phyloP scores from a whole-genome alignment of 1,140 invertebrate genomes.

The Copidosoma floridanum region DNA sequence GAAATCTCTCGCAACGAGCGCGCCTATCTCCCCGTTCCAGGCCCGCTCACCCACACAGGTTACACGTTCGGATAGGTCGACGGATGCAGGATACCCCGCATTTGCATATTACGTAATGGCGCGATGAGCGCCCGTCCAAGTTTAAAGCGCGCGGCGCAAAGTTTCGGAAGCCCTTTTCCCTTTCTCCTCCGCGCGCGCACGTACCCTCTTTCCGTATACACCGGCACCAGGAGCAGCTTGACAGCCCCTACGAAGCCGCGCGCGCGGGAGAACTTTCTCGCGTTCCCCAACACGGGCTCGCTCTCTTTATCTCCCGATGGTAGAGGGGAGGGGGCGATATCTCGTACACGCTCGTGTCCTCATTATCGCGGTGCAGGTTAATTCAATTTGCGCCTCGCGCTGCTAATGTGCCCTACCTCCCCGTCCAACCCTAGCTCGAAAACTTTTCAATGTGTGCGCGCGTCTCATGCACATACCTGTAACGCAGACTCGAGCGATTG shows the following conservation, averaged over 20 bases:
- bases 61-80: conserved; percentile 11
- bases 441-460: no score
- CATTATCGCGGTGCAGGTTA: conserved; percentile 19
- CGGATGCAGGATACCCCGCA: conserved; percentile 16
- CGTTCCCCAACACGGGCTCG: not conserved
- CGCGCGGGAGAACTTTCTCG: not conserved
- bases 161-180: no score
- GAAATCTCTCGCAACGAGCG: not conserved
- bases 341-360: conserved; percentile 1
- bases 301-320: not conserved
- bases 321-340: no score
- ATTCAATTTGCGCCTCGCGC: conserved; percentile 18
- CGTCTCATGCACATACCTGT: no score
- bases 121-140: conserved; percentile 5
- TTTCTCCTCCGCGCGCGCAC: no score
- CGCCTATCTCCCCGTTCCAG: conserved; percentile 9
- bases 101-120: conserved; percentile 24
- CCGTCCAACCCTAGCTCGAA: no score
- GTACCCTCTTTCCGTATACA: no score
- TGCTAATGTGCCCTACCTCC: no score
- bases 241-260: not conserved
- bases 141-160: conserved; percentile 18
- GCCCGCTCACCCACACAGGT: no score
- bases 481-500: no score
- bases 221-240: no score